Percentiles rank a stretch among this genome's conserved stretches.
Evolutionary conservation across 2,113 vertebrate species (phyloP).

Genomic region (Lophura nycthemera): DNA sequence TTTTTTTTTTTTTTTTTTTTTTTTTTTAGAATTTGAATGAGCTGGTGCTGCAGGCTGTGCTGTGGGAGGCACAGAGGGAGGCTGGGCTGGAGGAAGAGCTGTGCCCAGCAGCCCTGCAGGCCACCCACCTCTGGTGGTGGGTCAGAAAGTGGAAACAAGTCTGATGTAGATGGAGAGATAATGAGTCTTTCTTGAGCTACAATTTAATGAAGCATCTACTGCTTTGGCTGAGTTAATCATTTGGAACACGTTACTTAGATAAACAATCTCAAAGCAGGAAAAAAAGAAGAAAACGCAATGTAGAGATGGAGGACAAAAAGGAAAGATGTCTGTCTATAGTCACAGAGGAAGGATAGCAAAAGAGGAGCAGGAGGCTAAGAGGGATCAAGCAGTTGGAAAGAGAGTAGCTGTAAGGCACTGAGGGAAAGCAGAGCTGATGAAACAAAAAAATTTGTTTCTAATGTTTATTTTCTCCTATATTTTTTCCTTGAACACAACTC

Average conservation of each 20-base stretch:
- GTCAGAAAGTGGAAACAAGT: neutral
- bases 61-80: neutral
- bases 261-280: neutral
- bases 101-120: rapidly evolving
- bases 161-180: neutral
- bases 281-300: neutral
- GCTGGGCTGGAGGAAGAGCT: neutral
- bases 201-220: neutral
- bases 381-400: neutral
- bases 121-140: neutral
- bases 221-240: neutral
- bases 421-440: neutral
- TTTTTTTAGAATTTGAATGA: neutral
- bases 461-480: neutral
- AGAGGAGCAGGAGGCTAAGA: neutral
- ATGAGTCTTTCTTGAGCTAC: neutral
- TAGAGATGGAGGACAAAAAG: neutral
- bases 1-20: neutral
- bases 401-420: neutral
- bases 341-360: neutral
- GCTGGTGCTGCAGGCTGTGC: neutral
- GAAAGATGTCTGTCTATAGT: neutral
- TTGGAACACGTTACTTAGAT: neutral
- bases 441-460: neutral
- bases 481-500: neutral